Evolutionary conservation across 1,140 invertebrate species (phyloP).

Genomic region (Agrypnia vestita): DNA sequence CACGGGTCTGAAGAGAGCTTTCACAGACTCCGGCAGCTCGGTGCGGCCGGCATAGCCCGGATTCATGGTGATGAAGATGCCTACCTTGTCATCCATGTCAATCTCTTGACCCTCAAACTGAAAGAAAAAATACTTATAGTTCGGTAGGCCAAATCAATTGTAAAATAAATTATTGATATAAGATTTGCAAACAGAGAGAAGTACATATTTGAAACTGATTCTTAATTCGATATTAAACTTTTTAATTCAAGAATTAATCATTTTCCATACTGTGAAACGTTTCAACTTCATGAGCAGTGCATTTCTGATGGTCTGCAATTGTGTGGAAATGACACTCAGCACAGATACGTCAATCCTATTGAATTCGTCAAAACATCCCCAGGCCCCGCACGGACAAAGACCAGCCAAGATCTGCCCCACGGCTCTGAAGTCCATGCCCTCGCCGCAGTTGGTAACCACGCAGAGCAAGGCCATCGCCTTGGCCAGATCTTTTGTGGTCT

Average conservation of each 20-base stretch:
- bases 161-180: background rate
- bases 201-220: background rate
- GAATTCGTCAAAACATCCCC: conserved; percentile 95
- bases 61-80: conserved; percentile 96
- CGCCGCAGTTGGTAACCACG: conserved; percentile 93
- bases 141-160: too few relatives aligned
- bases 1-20: conserved; percentile 91
- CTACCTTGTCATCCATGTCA: conserved; percentile 85
- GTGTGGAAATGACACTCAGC: conserved; percentile 92
- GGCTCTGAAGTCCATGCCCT: conserved; percentile 91
- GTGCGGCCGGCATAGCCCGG: conserved; percentile 92
- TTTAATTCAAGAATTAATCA: background rate
- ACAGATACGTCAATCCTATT: conserved; percentile 93
- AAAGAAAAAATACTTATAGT: conserved; percentile 53
- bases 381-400: conserved; percentile 86
- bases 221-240: background rate
- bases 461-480: conserved; percentile 90
- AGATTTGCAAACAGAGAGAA: background rate
- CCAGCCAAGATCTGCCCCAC: conserved; percentile 90
- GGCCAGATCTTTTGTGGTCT: conserved; percentile 92
- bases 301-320: conserved; percentile 90
- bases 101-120: conserved; percentile 92
- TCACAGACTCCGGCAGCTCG: conserved; percentile 92
- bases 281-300: conserved; percentile 83
- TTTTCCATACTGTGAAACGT: conserved; percentile 77